Percentiles rank a stretch among this genome's conserved stretches.
phyloP scores from a whole-genome alignment of 2,888 invertebrate genomes.

The Nyleta sp. region DNA sequence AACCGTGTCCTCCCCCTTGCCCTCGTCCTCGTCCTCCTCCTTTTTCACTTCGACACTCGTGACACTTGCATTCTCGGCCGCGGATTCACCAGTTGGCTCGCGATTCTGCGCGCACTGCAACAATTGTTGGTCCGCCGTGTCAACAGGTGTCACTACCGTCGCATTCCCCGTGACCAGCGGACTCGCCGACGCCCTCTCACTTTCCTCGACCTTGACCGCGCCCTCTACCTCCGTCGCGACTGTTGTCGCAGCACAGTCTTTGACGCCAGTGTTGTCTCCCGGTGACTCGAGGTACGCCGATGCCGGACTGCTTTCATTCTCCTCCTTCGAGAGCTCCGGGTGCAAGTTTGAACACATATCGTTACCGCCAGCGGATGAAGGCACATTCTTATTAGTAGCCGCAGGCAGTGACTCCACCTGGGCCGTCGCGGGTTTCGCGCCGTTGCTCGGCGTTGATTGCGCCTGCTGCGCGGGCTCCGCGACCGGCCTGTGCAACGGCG shows the following conservation, averaged over 20 bases:
- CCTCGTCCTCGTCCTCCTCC: conserved; percentile 36
- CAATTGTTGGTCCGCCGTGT: conserved; percentile 72
- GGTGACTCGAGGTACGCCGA: conserved; percentile 73
- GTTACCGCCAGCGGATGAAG: conserved; percentile 80
- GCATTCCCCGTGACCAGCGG: conserved; percentile 69
- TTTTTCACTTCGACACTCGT: conserved; percentile 70
- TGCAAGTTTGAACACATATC: conserved; percentile 81
- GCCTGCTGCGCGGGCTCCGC: conserved; percentile 75
- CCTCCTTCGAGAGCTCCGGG: conserved; percentile 77
- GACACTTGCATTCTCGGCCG: conserved; percentile 36
- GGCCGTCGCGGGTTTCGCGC: conserved; percentile 14
- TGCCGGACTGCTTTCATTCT: conserved; percentile 74
- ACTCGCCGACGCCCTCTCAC: conserved; percentile 47
- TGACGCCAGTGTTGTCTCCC: conserved; percentile 6
- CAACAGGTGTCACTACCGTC: conserved; percentile 71
- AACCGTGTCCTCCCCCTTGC: conserved; percentile 60
- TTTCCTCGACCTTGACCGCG: conserved; percentile 44
- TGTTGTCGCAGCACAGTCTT: conserved; percentile 14
- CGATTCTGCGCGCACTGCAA: conserved; percentile 74
- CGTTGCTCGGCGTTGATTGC: conserved; percentile 68
- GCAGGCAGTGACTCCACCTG: conserved; percentile 78
- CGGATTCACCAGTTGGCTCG: background rate
- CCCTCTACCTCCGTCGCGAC: conserved; percentile 29
- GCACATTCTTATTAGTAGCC: conserved; percentile 83
- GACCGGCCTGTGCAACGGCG: conserved; percentile 84